Base-by-base conservation (phyloP, 2,797 vertebrate genomes). In the Helicolenus hilgendorfi region DNA sequence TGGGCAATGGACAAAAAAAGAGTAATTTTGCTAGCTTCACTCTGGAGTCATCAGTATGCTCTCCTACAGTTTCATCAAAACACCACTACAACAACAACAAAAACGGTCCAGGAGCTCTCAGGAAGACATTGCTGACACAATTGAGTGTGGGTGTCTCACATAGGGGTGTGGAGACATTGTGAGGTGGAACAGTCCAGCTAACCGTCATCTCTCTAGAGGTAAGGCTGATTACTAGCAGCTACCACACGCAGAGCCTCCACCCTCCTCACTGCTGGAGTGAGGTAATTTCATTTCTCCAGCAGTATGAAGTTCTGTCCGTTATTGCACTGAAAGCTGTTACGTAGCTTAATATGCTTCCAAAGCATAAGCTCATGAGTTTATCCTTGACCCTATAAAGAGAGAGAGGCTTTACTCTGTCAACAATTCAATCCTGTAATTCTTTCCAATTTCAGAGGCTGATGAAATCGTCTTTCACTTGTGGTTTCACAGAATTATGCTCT, bases 321-420 rank as follows among this genome's bases (percentile, higher is more conserved):
- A 89, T 81, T 91, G 72, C 68, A n/a, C 69, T 41, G 78, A 82
- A 84, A 35, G 77, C 81, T 11, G 69, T 80, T 84, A 78, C 89
- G 85, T 79, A 83, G 89, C 72, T 87, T 90, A 84, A 85, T 90
- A 91, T 94, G 83, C 84, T 70, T 87, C 59, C 78, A 77, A 88
- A 91, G 68, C 83, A 77, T 79, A 84, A 91, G 87, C 92, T 91
- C 82, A 86, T 85, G 81, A 82, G 81, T 84, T 86, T 69, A 88
- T 91, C 79, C 81, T 88, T 92, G 87, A 86, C 83, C 85, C 6
- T 59, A 71, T 90, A 91, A 80, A 89, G 77, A 87, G 38, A 76
- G 78, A 73, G 49, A 79, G 29, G 80, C 75, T 91, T 94, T 87
- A 81, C 72, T 90, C 63, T 78, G 84, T 87, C 92, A 84, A 94